phyloP scores from a whole-genome alignment of 2,888 invertebrate species.

The Criorhina ranunculi region DNA sequence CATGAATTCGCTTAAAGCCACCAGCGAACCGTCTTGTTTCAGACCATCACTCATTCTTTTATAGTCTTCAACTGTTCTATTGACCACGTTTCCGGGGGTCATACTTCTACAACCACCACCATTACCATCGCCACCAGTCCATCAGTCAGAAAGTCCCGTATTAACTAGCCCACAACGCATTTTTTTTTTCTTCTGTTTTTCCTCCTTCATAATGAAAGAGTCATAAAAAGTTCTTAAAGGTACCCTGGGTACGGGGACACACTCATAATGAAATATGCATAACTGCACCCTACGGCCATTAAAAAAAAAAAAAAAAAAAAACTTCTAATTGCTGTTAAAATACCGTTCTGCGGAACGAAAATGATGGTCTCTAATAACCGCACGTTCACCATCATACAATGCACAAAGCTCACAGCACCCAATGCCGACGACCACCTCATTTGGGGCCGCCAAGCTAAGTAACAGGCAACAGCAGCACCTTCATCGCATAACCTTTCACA shows the following conservation, averaged over 20 bases:
- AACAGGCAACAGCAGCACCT: conserved; percentile 16
- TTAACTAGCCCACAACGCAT: conserved; percentile 5
- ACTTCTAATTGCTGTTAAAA: conserved; percentile 74
- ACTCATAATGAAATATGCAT: conserved; percentile 72
- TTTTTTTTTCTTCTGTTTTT: conserved; percentile 9
- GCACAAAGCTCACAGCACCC: conserved; percentile 12
- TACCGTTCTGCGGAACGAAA: conserved; percentile 74
- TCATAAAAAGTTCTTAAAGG: conserved; percentile 33
- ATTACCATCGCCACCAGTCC: conserved; percentile 10
- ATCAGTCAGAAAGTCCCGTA: conserved; percentile 27
- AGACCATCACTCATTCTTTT: conserved; percentile 14
- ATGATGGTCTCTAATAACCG: conserved; percentile 70
- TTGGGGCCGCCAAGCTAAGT: conserved; percentile 9
- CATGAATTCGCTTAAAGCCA: neutral
- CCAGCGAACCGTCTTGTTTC: neutral
- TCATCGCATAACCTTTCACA: conserved; percentile 41
- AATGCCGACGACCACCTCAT: conserved; percentile 16
- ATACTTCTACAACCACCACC: conserved; percentile 19
- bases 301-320: conserved; percentile 43
- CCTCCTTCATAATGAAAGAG: conserved; percentile 28
- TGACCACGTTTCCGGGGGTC: conserved; percentile 59
- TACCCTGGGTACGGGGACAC: conserved; percentile 30
- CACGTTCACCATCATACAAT: conserved; percentile 46
- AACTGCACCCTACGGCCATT: conserved; percentile 71
- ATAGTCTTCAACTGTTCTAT: conserved; percentile 19